These are phyloP conservation scores for Lutjanus erythropterus DNA, from an alignment of 2,113 vertebrate species.

Conservation along the genomic window DNA sequence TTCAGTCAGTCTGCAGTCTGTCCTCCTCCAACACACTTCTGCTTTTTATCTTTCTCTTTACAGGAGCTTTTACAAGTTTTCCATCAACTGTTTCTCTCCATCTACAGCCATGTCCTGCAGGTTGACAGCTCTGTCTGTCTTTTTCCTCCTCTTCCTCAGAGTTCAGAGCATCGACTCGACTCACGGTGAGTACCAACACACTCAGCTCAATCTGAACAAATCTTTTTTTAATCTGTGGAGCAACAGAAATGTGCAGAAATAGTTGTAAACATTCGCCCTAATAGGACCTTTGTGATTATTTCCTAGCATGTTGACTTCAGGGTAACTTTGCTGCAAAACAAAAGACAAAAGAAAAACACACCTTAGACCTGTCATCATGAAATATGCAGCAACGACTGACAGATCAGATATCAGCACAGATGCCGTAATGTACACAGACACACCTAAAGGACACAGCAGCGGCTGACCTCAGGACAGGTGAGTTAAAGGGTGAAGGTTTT, in stretches of 20 bases:
- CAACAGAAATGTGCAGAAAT: neutral
- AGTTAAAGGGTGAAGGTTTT: neutral
- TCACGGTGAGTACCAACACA: conserved; percentile 42
- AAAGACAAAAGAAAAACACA: conserved; percentile 43
- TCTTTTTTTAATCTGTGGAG: neutral
- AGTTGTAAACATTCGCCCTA: neutral
- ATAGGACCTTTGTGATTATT: neutral
- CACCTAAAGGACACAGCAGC: neutral
- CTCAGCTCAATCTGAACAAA: neutral
- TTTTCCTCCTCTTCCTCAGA: conserved; percentile 32
- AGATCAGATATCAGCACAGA: conserved; percentile 38
- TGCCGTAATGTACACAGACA: conserved; percentile 24
- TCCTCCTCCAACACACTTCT: neutral
- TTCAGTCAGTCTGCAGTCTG: conserved; percentile 2
- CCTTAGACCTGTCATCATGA: conserved; percentile 52
- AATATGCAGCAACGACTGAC: conserved; percentile 51
- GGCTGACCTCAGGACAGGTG: conserved; percentile 20
- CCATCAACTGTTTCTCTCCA: neutral
- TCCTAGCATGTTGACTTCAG: neutral
- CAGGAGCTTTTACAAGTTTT: no score
- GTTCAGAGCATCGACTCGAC: conserved; percentile 1
- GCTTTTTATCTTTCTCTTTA: neutral
- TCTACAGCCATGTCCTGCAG: conserved; percentile 34
- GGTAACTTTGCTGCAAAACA: conserved; percentile 22
- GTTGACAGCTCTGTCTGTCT: neutral